These are phyloP conservation scores for Rhyzopertha dominica DNA, from an alignment of 1,140 invertebrate species.

Conservation along the genomic window DNA sequence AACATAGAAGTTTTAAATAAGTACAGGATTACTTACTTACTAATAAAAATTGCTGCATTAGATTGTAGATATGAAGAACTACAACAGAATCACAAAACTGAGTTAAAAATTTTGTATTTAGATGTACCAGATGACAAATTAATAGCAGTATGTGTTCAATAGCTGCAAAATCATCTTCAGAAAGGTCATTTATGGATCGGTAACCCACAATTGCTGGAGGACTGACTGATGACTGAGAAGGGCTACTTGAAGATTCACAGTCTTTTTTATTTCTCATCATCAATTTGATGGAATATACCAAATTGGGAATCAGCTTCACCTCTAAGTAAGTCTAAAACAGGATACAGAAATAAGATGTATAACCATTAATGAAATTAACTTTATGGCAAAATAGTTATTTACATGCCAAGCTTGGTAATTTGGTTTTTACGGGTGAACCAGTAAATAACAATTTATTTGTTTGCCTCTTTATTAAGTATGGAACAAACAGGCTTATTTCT, in stretches of 20 bases:
- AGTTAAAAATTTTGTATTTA: constrained; percentile 62
- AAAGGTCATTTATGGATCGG: constrained; percentile 48
- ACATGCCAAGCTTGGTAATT: no score
- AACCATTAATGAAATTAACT: not conserved
- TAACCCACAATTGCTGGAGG: constrained; percentile 20
- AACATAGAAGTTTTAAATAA: constrained; percentile 9
- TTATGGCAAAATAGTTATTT: constrained; percentile 3
- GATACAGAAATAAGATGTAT: no score
- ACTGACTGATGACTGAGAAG: constrained; percentile 11
- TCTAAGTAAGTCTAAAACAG: constrained; percentile 60
- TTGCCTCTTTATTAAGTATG: no score
- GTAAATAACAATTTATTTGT: no score
- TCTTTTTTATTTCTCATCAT: constrained; percentile 48
- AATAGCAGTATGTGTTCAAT: constrained; percentile 63
- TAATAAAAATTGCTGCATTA: constrained; percentile 52
- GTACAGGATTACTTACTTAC: constrained; percentile 29
- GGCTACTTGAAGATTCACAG: constrained; percentile 19
- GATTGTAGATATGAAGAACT: constrained; percentile 55
- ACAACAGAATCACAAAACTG: constrained; percentile 74
- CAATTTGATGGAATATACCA: constrained; percentile 66
- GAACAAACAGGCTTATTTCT: no score
- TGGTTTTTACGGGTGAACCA: no score
- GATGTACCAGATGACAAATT: constrained; percentile 65
- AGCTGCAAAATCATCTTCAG: constrained; percentile 57
- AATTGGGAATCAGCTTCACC: constrained; percentile 69